A percentile compares a stretch with the other conserved stretches of the same genome.
These are phyloP conservation scores for Drosophila multiciliata DNA, from an alignment of 2,888 invertebrate genomes.

Conservation along the genomic window DNA sequence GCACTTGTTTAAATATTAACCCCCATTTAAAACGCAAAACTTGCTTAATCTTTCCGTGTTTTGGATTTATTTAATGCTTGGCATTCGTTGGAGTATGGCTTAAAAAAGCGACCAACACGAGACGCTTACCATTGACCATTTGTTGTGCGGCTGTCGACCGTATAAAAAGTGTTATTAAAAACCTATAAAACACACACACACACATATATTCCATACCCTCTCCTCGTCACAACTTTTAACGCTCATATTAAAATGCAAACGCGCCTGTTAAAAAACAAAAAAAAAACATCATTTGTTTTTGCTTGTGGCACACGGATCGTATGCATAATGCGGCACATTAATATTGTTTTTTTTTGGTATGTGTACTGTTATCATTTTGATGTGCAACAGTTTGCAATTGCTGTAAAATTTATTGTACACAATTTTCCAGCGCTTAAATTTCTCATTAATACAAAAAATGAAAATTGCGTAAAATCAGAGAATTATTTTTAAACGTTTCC, in stretches of 20 bases:
- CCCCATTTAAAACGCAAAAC: conserved; percentile 22
- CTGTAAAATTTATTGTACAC: conserved; percentile 45
- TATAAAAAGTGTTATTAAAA: conserved; percentile 74
- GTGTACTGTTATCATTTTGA: conserved; percentile 63
- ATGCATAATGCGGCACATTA: conserved; percentile 59
- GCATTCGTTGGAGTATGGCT: conserved; percentile 49
- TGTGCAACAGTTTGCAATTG: conserved; percentile 73
- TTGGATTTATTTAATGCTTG: conserved; percentile 60
- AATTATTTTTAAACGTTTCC: conserved; percentile 14
- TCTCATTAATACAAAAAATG: conserved; percentile 49
- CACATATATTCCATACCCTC: too few species aligned
- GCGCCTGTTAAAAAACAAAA: conserved; percentile 30
- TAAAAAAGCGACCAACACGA: conserved; percentile 8
- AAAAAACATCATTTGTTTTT: conserved; percentile 7
- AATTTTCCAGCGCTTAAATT: conserved; percentile 46
- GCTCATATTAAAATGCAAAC: conserved; percentile 69
- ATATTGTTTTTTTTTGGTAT: conserved; percentile 36
- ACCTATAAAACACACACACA: conserved; percentile 56
- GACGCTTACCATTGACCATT: conserved; percentile 5
- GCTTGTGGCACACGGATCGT: conserved; percentile 35
- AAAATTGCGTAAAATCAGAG: conserved; percentile 12
- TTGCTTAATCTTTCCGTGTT: conserved; percentile 47
- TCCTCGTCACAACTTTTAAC: conserved; percentile 44
- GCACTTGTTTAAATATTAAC: conserved; percentile 23
- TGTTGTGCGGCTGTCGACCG: conserved; percentile 33